Base-by-base conservation (phyloP, 2,113 vertebrate species). In the Silurus meridionalis region DNA sequence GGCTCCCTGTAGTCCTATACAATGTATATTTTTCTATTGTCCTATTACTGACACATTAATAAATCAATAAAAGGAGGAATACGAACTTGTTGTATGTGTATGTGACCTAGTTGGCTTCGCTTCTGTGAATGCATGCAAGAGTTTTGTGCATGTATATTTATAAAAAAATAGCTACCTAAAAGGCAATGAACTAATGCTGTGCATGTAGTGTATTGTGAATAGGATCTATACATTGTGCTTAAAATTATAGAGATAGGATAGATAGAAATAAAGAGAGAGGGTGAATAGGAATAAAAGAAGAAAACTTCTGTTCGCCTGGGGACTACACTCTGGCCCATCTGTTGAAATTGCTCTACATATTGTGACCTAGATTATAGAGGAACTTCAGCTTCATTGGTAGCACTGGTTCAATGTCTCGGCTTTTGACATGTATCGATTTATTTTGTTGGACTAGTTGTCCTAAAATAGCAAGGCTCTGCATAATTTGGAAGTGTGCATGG, bases 321-420 rank as follows among this genome's bases (percentile, higher is more conserved):
- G 95, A 95, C 82, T 90, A 88, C 89, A 90, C 89, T 89, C 89
- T 90, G 92, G 92, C 93, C 95, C 95, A 95, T 96, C 95, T 96
- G 95, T 94, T 96, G 92, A 93, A 95, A 94, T 89, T 91, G 93
- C 89, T 95, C 93, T 92, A 93, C 95, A 95, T 95, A 95, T 94
- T 95, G 94, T 95, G 95, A 96, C 95, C 95, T 92, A 95, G 92
- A 94, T 94, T 94, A 93, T 90, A 85, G 57, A 58, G 88, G 83
- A 92, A 90, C 92, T 94, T 94, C 87, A 90, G 88, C 91, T 90
- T 92, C 90, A 89, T 91, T 94, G 94, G 93, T 94, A 92, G 86
- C 79, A 67, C 89, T 88, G 89, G 90, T 84, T 89, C 92, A 85
- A 61, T 88, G 90, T 90, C 90, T 89, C 23, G 77, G 82, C 91